These are phyloP conservation scores for Tokudaia muenninki DNA, from an alignment of 2,797 vertebrate genomes.

Conservation along the genomic window DNA sequence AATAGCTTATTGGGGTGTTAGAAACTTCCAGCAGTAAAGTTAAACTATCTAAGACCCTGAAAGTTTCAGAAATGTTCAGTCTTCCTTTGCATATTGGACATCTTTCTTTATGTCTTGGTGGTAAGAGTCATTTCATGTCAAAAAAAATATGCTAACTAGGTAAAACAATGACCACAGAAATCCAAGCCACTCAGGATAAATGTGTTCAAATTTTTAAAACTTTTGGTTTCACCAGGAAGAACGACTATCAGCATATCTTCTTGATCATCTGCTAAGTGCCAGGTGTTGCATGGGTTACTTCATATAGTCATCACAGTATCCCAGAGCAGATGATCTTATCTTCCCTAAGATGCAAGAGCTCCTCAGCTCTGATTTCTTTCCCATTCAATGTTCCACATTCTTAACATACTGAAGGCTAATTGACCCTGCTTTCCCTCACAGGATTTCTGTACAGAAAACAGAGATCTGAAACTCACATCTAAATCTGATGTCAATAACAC, in stretches of 20 bases:
- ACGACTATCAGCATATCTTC: not conserved
- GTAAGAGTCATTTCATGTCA: not conserved
- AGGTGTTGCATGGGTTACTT: not conserved
- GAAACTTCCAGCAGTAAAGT: not conserved
- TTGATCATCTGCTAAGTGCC: not conserved
- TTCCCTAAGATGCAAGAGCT: constrained; percentile 11
- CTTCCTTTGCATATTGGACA: constrained; percentile 12
- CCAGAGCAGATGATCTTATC: not conserved
- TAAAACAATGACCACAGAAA: constrained; percentile 47
- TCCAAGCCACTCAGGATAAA: not conserved
- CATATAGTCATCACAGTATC: constrained; percentile 2
- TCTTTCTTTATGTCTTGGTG: not conserved
- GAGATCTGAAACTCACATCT: constrained; percentile 18
- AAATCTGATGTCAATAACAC: constrained; percentile 34
- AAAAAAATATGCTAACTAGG: not conserved
- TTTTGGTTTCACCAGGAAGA: constrained; percentile 3
- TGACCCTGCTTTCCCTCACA: not conserved
- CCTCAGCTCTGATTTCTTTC: constrained; percentile 20
- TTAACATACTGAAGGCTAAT: constrained; percentile 53
- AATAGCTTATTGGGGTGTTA: not conserved
- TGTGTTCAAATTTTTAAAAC: constrained; percentile 38
- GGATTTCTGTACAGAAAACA: constrained; percentile 17
- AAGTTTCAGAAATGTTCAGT: not conserved
- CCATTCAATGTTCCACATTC: constrained; percentile 53
- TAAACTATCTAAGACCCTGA: not conserved